A percentile compares a stretch with the other conserved stretches of the same genome.
These are phyloP conservation scores for Phainopepla nitens DNA, from an alignment of 2,113 vertebrate genomes.

Conservation along the genomic window DNA sequence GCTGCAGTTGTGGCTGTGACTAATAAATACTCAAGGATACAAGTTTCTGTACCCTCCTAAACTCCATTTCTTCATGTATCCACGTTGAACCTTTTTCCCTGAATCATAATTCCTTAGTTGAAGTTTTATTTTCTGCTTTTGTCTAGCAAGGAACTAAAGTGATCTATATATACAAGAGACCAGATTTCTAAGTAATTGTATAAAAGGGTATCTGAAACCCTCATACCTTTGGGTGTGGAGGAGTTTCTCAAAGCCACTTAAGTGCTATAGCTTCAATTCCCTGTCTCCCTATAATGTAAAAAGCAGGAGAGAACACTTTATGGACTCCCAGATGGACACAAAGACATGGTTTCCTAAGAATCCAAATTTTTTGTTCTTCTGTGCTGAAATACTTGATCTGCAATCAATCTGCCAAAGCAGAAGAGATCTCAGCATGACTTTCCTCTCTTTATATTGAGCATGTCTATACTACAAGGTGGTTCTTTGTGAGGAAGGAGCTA, in stretches of 20 bases:
- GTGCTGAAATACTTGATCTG: neutral
- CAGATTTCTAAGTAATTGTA: neutral
- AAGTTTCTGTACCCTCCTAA: neutral
- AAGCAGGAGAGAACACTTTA: neutral
- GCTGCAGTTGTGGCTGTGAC: neutral
- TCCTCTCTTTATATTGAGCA: neutral
- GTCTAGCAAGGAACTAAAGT: neutral
- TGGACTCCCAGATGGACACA: neutral
- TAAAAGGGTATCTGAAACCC: neutral
- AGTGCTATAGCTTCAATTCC: neutral
- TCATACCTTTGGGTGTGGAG: neutral
- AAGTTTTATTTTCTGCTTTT: neutral
- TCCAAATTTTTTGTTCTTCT: neutral
- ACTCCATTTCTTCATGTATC: neutral
- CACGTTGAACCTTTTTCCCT: neutral
- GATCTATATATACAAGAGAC: neutral
- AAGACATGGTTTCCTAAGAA: neutral
- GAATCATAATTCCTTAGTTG: neutral
- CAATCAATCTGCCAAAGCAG: neutral
- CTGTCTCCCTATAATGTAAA: neutral
- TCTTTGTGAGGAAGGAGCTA: neutral
- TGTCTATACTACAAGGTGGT: neutral
- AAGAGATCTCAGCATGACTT: neutral
- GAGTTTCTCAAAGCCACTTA: neutral
- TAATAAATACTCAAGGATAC: neutral